Conservation (phyloP, 2,113 vertebrate genomes). For the Aplodontia rufa region DNA sequence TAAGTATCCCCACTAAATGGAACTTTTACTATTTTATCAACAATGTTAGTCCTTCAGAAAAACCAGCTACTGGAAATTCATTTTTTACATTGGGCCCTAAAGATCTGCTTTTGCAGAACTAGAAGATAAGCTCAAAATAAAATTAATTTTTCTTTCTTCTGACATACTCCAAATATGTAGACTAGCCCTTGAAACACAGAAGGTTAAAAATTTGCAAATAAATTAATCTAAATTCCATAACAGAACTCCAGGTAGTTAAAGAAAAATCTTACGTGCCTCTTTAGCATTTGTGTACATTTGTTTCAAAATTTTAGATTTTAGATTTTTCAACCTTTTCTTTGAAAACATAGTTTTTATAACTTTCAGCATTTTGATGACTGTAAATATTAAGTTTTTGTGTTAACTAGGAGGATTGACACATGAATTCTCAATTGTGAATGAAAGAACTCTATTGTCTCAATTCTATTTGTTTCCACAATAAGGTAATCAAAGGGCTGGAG, state of each 20-base stretch:
- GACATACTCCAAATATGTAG: background rate
- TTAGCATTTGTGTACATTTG: background rate
- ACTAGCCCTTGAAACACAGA: background rate
- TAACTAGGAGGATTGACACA: no score
- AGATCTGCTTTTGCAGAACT: background rate
- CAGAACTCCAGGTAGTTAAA: background rate
- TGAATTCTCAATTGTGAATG: no score
- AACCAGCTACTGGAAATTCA: background rate
- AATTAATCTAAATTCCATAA: background rate
- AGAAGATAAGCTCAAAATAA: background rate
- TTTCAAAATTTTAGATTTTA: background rate
- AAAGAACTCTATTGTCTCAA: background rate
- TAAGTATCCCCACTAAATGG: background rate
- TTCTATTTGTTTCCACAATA: background rate
- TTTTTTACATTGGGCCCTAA: background rate
- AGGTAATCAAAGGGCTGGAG: no score
- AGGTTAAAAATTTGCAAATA: background rate
- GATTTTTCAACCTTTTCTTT: background rate
- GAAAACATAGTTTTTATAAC: background rate
- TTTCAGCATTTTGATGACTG: background rate
- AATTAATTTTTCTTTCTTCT: background rate
- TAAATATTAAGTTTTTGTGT: background rate
- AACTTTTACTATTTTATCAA: background rate
- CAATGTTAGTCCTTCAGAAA: background rate
- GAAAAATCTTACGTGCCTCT: rapidly evolving